These are phyloP conservation scores for Perizoma flavofasciatum DNA, from an alignment of 2,888 invertebrate species.

Conservation along the genomic window DNA sequence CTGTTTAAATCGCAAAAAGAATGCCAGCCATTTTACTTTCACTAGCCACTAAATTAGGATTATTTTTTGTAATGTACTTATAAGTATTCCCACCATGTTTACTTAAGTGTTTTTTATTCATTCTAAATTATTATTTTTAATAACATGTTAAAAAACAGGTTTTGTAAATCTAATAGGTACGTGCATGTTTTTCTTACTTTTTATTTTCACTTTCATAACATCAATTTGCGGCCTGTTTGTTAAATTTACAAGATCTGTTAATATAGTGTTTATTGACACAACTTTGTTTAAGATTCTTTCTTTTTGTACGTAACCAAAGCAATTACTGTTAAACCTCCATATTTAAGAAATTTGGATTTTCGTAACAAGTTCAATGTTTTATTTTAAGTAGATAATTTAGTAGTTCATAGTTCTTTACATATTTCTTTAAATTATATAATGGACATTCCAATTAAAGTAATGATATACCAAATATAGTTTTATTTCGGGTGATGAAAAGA, in stretches of 20 bases:
- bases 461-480: slow-evolving; percentile 49
- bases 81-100: slow-evolving; percentile 43
- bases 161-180: slow-evolving; percentile 21
- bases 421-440: slow-evolving; percentile 62
- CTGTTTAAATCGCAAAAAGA: slow-evolving; percentile 1
- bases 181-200: slow-evolving; percentile 7
- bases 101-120: slow-evolving; percentile 38
- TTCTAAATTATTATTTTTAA: slow-evolving; percentile 40
- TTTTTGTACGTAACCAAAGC: slow-evolving; percentile 62
- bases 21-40: neutral
- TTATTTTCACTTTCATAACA: slow-evolving; percentile 1
- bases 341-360: slow-evolving; percentile 53
- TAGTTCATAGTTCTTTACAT: slow-evolving; percentile 44
- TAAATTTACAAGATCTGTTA: slow-evolving; percentile 18
- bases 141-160: slow-evolving; percentile 17
- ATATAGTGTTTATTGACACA: slow-evolving; percentile 23
- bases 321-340: slow-evolving; percentile 64
- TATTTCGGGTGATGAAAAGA: neutral
- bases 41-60: slow-evolving; percentile 5
- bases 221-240: slow-evolving; percentile 4
- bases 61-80: slow-evolving; percentile 20
- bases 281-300: slow-evolving; percentile 27
- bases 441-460: slow-evolving; percentile 76
- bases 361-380: slow-evolving; percentile 48
- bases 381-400: slow-evolving; percentile 51